Evolutionary conservation across 2,797 vertebrate species (phyloP).

Genomic region (Lacerta viridis): DNA sequence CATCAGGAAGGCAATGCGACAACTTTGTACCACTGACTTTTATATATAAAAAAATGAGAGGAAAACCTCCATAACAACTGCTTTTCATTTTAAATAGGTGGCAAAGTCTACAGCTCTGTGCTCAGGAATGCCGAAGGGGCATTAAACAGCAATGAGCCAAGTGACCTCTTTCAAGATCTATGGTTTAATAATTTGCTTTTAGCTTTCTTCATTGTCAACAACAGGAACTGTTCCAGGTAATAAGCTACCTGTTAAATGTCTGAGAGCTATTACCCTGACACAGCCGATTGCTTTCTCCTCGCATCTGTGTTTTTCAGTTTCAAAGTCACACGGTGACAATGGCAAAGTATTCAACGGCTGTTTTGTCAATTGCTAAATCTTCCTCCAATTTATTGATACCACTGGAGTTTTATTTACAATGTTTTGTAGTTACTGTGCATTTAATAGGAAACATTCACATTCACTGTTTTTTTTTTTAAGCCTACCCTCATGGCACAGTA

Average conservation of each 20-base stretch:
- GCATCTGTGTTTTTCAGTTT: neutral
- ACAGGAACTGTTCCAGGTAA: neutral
- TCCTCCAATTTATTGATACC: neutral
- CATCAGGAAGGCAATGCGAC: neutral
- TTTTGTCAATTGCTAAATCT: neutral
- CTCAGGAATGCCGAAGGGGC: neutral
- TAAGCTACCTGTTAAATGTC: neutral
- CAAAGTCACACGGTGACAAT: neutral
- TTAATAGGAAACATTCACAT: neutral
- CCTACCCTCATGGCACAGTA: neutral
- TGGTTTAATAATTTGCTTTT: neutral
- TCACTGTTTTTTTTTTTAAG: no score
- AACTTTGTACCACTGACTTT: neutral
- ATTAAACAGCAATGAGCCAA: neutral
- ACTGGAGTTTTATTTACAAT: no score
- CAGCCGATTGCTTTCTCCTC: slow-evolving; percentile 7
- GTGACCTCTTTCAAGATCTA: neutral
- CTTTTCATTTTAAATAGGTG: neutral
- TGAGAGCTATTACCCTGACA: neutral
- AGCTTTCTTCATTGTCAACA: neutral
- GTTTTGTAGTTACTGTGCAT: neutral
- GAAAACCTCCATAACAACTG: neutral
- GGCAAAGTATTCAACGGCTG: neutral
- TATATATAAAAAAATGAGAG: neutral
- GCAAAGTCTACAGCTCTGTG: neutral